Evolutionary conservation across 1,140 invertebrate genomes (phyloP), one percentile per base, ranked within the genome.

Genomic region (Holotrichia oblita): DNA sequence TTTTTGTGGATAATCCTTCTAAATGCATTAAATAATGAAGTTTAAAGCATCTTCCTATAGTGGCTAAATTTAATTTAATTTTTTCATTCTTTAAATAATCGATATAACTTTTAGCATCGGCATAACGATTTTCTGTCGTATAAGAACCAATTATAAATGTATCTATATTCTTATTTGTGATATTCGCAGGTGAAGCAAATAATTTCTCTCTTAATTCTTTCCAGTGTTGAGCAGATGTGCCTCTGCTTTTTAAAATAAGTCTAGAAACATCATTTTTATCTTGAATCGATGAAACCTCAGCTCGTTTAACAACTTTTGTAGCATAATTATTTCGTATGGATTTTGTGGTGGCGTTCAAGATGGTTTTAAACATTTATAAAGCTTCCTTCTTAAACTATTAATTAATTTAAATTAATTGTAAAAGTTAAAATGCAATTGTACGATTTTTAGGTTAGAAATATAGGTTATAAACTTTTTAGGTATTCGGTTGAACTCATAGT

Each of bases 51-150:
- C 88, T 89, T 74, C 89, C 89, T 27, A 89, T 84, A 6, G 88
- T 85, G 20, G 89, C 89, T 22, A 91, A 80, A 84, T 89, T 91
- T 7, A 91, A 82, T 48, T 89, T 82, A 41, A 83, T 83, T 55
- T 88, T 86, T 34, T 86, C 85, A 7, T 82, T 80, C 81, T 87
- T 85, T 20, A 93, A 84, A 87, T 90, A 90, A 8, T 90, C 83
- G 8, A 90, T 83, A 86, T 91, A 94, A 40, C 86, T 88, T 79
- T 89, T 87, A 6, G 89, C 92, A 55, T 88, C 80, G 55, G 89
- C 80, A 79, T 89, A 82, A 27, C 90, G 87, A 12, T 86, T 86
- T 0, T 81, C 73, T 3, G 44, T 79, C 12, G 85, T 81, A 84
- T 91, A 91, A 34, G 88, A 24, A 44, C 89, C 87, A 55, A 93